These are phyloP conservation scores for Stenchaetothrips biformis DNA, from an alignment of 2,888 invertebrate species.

Conservation along the genomic window DNA sequence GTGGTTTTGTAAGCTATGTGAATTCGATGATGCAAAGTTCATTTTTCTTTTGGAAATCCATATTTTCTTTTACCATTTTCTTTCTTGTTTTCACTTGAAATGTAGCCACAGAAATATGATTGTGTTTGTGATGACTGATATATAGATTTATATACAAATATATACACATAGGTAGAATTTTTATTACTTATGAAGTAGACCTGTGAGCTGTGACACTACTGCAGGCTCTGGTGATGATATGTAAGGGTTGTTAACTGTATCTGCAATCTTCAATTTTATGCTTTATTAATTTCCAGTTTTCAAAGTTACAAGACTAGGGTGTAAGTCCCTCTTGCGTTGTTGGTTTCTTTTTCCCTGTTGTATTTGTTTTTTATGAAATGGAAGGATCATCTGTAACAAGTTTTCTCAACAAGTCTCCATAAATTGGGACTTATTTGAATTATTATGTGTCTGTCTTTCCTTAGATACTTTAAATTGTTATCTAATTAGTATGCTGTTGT, in stretches of 20 bases:
- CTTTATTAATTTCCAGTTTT: not conserved
- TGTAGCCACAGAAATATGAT: conserved; percentile 4
- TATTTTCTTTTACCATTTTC: too few species aligned
- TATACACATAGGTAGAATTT: not conserved
- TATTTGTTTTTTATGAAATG: not conserved
- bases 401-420: not conserved
- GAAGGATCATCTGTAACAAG: not conserved
- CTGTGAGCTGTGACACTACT: conserved; percentile 12
- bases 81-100: too few species aligned
- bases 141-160: conserved; percentile 13
- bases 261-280: not conserved
- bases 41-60: too few species aligned
- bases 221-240: not conserved
- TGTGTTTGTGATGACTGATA: conserved; percentile 6
- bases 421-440: not conserved
- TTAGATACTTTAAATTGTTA: too few species aligned
- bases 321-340: too few species aligned
- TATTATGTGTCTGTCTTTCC: not conserved
- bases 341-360: not conserved
- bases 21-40: too few species aligned
- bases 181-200: conserved; percentile 9
- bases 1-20: not conserved
- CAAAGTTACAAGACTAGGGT: not conserved
- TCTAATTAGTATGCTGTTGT: too few species aligned
- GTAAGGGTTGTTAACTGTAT: not conserved